Evolutionary conservation across 1,140 invertebrate genomes (phyloP), one percentile per base, ranked within the genome.

Genomic region (Bombus haemorrhoidalis): DNA sequence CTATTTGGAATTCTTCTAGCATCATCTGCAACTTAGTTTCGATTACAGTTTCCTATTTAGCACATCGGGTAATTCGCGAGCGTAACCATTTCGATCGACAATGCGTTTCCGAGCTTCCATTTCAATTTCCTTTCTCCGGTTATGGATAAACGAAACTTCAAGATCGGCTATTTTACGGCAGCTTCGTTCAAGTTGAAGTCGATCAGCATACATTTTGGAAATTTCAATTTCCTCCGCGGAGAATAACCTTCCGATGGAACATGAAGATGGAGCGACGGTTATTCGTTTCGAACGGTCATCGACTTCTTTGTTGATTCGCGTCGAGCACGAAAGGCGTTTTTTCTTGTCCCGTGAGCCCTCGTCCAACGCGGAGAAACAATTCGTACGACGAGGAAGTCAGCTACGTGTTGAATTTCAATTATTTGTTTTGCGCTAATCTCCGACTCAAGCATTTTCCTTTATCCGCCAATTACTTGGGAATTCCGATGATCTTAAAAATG

Each of bases 371-470:
- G 34, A 37, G 22, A 43, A 64, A 15, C 47, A 6, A 59, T n/a
- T 62, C 18, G 22, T 3, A 6, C 18, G 22, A 62, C 15, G 22
- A 79, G 62, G 72, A 47, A 22, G 22, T 53, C 47, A 6, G 47
- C 0, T 2, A 53, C 47, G 0, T 57, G 34, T 83, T 13, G 43
- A 78, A 59, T 75, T 34, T 37, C 47, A 13, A 84, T 84, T 77
- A 79, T 84, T 84, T 72, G 71, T 18, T 62, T 72, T 39, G 28
- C 76, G 71, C 59, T 79, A 64, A 84, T 68, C 39, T 32, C 34
- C 53, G 22, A 80, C 72, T 41, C 28, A 1, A 22, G 15, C 22
- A 57, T 77, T 41, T 32, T 12, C 34, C 37, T 76, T 69, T 39
- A 34, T 47, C 69, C 28, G 39, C 25, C 53, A 59, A 47, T 37